These are phyloP conservation scores for Macaria notata DNA, from an alignment of 2,888 invertebrate species.

Conservation along the genomic window DNA sequence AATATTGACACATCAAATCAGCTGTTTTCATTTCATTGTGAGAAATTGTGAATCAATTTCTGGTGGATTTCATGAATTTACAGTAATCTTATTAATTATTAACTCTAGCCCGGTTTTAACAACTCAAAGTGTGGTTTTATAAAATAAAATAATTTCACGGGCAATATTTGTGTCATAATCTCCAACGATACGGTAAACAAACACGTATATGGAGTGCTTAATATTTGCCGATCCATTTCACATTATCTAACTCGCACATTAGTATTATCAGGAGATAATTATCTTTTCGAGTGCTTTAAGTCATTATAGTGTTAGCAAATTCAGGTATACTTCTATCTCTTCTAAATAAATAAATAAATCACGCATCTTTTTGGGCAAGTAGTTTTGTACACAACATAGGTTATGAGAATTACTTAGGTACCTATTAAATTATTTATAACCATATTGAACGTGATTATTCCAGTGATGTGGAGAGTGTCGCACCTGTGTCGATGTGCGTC, in stretches of 20 bases:
- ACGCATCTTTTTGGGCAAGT: background rate
- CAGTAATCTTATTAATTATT: too few relatives aligned
- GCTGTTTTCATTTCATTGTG: too few relatives aligned
- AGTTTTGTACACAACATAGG: background rate
- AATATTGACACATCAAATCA: too few relatives aligned
- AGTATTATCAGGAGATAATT: conserved; percentile 6
- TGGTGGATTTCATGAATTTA: too few relatives aligned
- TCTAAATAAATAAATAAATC: background rate
- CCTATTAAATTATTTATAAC: background rate
- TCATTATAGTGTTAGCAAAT: background rate
- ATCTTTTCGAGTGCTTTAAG: background rate
- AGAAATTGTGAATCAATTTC: too few relatives aligned
- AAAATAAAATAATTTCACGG: too few relatives aligned
- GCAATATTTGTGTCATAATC: too few relatives aligned
- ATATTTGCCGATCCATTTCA: background rate
- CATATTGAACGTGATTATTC: conserved; percentile 3
- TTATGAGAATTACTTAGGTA: background rate
- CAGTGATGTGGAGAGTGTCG: conserved; percentile 62
- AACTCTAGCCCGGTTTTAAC: too few relatives aligned
- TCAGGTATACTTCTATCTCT: background rate
- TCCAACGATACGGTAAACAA: background rate
- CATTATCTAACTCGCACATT: conserved; percentile 3
- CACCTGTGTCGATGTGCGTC: conserved; percentile 61
- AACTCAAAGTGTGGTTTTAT: too few relatives aligned
- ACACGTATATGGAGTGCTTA: background rate